Conservation (phyloP, 2,113 vertebrate genomes). For the Nerophis ophidion region DNA sequence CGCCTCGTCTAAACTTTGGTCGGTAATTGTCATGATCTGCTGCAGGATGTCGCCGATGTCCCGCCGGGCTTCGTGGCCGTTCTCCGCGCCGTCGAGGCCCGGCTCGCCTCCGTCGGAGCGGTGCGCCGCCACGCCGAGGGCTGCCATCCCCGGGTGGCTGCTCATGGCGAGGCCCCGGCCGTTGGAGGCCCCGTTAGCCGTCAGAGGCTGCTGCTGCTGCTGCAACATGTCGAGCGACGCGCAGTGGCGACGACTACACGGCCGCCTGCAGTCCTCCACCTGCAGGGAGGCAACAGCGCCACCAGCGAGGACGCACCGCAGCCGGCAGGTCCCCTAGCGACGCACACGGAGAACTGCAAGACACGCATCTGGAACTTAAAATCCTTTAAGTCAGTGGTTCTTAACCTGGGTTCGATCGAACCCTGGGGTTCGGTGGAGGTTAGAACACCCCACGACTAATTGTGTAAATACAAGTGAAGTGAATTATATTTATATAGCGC, state of each 20-base stretch:
- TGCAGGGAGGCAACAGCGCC: background rate
- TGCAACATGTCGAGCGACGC: slow-evolving; percentile 75
- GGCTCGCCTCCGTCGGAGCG: slow-evolving; percentile 67
- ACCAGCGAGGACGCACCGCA: slow-evolving; percentile 25
- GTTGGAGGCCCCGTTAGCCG: slow-evolving; percentile 71
- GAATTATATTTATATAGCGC: too few species aligned
- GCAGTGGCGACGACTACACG: slow-evolving; percentile 65
- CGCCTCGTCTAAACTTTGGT: slow-evolving; percentile 98
- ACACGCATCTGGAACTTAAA: background rate
- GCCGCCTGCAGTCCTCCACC: slow-evolving; percentile 29
- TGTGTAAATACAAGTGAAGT: too few species aligned
- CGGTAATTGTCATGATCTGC: slow-evolving; percentile 99
- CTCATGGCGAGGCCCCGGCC: slow-evolving; percentile 73
- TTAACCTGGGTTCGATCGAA: too few species aligned
- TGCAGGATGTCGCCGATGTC: slow-evolving; percentile 97
- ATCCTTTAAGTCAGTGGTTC: background rate
- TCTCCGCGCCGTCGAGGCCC: slow-evolving; percentile 90
- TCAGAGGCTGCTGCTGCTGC: slow-evolving; percentile 69
- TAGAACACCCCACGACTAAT: too few species aligned
- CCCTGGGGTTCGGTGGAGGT: too few species aligned
- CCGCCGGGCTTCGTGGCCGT: slow-evolving; percentile 84
- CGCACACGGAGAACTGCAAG: slow-evolving; percentile 23
- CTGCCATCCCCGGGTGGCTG: slow-evolving; percentile 70
- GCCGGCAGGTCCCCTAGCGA: slow-evolving; percentile 64
- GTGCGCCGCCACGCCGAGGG: slow-evolving; percentile 67